These are phyloP conservation scores for Tetragnatha montana DNA, from an alignment of 2,888 invertebrate genomes.

Conservation along the genomic window DNA sequence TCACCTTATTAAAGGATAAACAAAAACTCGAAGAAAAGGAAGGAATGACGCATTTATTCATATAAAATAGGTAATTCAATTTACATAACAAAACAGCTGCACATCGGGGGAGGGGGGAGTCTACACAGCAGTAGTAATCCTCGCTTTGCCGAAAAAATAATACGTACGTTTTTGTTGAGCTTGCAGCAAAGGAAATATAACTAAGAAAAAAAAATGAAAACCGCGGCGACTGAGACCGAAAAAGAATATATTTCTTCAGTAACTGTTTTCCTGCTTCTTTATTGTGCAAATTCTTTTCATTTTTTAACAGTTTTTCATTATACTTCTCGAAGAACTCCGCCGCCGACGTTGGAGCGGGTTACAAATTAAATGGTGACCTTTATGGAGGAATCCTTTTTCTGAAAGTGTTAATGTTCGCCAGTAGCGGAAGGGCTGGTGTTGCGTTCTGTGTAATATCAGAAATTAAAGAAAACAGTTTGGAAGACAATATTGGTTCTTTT, in stretches of 20 bases:
- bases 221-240: not conserved
- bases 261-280: constrained; percentile 14
- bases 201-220: constrained; percentile 1
- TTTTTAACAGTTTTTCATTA: constrained; percentile 1
- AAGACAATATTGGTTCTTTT: not conserved
- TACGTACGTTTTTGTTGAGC: not conserved
- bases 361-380: constrained; percentile 14
- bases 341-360: not conserved
- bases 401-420: not conserved
- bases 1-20: constrained; percentile 2
- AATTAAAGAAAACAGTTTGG: not conserved
- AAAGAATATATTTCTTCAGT: constrained; percentile 3
- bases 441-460: not conserved
- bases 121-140: constrained; percentile 7
- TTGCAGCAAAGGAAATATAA: not conserved
- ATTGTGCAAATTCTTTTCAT: constrained; percentile 30
- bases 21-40: not conserved
- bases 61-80: constrained; percentile 44
- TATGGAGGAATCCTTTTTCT: not conserved
- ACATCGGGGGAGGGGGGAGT: not conserved
- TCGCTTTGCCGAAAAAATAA: not conserved
- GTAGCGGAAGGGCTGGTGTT: not conserved
- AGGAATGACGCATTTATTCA: constrained; percentile 29
- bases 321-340: not conserved
- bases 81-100: constrained; percentile 38